Percentiles rank a stretch among this genome's conserved stretches.
phyloP scores from a whole-genome alignment of 2,888 invertebrate species.

The Acanthosepion esculentum region DNA sequence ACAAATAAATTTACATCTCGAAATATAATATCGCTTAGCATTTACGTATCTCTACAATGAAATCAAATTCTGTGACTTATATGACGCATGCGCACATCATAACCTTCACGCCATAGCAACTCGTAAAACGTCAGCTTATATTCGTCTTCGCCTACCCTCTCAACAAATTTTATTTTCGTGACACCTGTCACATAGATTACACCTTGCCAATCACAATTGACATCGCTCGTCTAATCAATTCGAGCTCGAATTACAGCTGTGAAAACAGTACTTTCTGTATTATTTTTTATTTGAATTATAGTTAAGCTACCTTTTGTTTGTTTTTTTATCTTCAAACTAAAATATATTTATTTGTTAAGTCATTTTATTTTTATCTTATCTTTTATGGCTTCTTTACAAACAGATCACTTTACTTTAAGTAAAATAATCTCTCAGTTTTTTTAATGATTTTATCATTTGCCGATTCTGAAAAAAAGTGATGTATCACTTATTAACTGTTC shows the following conservation, averaged over 20 bases:
- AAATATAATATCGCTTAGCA: not conserved
- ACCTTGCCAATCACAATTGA: slow-evolving; percentile 12
- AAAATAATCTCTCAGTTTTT: not conserved
- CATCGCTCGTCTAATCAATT: not conserved
- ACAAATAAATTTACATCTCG: no score
- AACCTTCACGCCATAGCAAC: not conserved
- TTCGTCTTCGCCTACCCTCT: not conserved
- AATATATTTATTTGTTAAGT: not conserved
- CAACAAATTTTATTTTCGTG: not conserved
- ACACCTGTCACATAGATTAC: not conserved
- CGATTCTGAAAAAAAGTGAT: not conserved
- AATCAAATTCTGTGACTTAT: not conserved
- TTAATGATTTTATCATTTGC: not conserved
- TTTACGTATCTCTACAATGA: not conserved
- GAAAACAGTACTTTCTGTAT: not conserved
- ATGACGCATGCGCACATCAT: not conserved
- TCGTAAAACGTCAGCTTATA: not conserved
- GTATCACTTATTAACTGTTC: not conserved
- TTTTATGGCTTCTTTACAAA: not conserved
- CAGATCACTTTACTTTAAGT: not conserved
- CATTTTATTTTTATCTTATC: not conserved
- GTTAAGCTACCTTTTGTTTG: not conserved
- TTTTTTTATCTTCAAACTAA: not conserved
- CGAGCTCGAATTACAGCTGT: not conserved
- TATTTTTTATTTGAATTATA: not conserved